Conservation (phyloP, 2,888 invertebrate genomes). For the Rotaria magnacalcarata region DNA sequence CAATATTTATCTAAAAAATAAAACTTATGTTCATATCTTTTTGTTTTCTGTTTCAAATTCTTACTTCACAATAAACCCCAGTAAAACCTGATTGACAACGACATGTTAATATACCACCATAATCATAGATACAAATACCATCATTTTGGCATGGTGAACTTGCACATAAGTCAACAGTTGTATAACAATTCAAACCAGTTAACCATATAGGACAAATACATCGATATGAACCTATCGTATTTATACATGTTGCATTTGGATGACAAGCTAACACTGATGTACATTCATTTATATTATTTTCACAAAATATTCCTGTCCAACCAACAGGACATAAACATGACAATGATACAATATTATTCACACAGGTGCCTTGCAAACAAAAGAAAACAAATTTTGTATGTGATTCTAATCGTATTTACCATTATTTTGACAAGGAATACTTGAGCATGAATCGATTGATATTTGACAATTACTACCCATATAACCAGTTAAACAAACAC, state of each 20-base stretch:
- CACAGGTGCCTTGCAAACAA: background rate
- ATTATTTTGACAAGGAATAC: conserved; percentile 40
- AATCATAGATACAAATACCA: conserved; percentile 42
- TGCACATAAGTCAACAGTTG: conserved; percentile 38
- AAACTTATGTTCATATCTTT: background rate
- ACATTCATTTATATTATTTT: conserved; percentile 40
- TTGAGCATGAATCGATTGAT: background rate
- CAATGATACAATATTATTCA: background rate
- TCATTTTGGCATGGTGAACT: conserved; percentile 39
- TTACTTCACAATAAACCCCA: conserved; percentile 30
- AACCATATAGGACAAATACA: conserved; percentile 38
- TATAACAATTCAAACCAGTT: conserved; percentile 41
- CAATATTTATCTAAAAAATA: conserved; percentile 30
- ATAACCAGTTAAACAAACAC: conserved; percentile 9
- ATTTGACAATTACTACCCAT: background rate
- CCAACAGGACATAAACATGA: conserved; percentile 43
- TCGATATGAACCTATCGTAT: conserved; percentile 34
- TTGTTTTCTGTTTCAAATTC: too few relatives aligned
- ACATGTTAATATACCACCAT: conserved; percentile 47
- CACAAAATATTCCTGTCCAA: conserved; percentile 42
- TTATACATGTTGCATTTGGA: conserved; percentile 42
- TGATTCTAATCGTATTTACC: conserved; percentile 7
- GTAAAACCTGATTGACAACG: conserved; percentile 45
- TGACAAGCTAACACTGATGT: conserved; percentile 23
- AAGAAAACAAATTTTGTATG: too few relatives aligned